Conservation (phyloP, 2,113 vertebrate species). For the Phylloscopus whistleri region DNA sequence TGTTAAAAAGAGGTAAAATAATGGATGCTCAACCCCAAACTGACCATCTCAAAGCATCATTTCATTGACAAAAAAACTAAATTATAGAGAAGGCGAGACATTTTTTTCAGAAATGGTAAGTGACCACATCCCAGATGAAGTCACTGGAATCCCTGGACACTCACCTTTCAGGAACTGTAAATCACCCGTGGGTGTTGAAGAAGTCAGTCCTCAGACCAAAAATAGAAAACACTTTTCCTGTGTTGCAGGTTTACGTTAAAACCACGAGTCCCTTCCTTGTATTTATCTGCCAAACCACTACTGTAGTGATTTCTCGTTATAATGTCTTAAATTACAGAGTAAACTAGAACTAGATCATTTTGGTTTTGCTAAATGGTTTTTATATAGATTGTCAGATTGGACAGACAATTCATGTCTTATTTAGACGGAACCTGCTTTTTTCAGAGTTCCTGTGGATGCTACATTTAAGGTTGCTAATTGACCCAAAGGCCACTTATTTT, state of each 20-base stretch:
- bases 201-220: background rate
- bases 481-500: background rate
- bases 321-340: conserved; percentile 48
- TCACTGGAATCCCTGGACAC: background rate
- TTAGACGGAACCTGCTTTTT: conserved; percentile 10
- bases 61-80: background rate
- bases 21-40: background rate
- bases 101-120: background rate
- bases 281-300: conserved; percentile 33
- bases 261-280: background rate
- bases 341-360: conserved; percentile 1
- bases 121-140: background rate
- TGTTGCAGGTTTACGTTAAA: background rate
- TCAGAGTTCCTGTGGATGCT: conserved; percentile 12
- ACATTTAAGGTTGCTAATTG: conserved; percentile 25
- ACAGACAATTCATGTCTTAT: background rate
- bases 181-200: background rate
- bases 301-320: conserved; percentile 30
- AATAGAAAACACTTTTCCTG: conserved; percentile 52
- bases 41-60: background rate
- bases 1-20: background rate
- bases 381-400: conserved; percentile 37
- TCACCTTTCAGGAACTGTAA: conserved; percentile 2
- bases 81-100: background rate
- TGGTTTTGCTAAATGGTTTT: conserved; percentile 45